Evolutionary conservation across 37 sponge, comb jelly and placozoan genomes (phyloP), one percentile per base, ranked within the genome.

Genomic region (Hormiphora californensis): DNA sequence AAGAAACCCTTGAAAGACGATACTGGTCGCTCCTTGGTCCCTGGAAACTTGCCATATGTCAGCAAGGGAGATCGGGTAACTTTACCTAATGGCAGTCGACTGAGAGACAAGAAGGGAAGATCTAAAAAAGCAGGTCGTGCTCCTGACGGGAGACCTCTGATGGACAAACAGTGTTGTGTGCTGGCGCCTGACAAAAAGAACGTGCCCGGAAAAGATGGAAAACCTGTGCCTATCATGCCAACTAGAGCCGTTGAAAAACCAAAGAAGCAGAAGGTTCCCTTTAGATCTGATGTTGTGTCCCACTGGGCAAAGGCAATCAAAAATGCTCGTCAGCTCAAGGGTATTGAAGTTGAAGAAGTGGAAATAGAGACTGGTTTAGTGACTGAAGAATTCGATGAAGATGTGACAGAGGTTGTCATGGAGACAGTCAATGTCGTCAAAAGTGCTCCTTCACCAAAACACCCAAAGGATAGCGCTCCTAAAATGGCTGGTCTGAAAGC

Each of bases 41-140:
- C 21, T 4, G 81, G 81, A 11, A 73, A 43, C 9, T 43, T 43
- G 4, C 81, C 81, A n/a, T 43, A 43, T 19, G 81, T 73, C 1
- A 23, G 43, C 44, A 73, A 33, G 23, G 81, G 81, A 0, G 22
- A 12, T 19, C 2, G 40, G 44, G 81, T 73, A 7, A 73, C 43
- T 43, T 28, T 73, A 30, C 81, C 81, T 4, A 17, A 43, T 1
- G 81, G 81, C 46, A 73, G 81, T n/a, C 81, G 46, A 40, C 38
- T 73, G 46, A 73, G 46, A 41, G 44, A 28, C 21, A 43, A 43
- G 23, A 73, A 73, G 1, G 19, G 8, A 21, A 57, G 27, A 15
- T 43, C 43, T 1, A 22, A 43, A 1, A 27, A 33, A 15, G 41
- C 44, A 43, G 81, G 81, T 21, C 17, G 40, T 0, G 23, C 81